Evolutionary conservation across 2,888 invertebrate genomes (phyloP).

Genomic region (Parascotia fuliginaria): DNA sequence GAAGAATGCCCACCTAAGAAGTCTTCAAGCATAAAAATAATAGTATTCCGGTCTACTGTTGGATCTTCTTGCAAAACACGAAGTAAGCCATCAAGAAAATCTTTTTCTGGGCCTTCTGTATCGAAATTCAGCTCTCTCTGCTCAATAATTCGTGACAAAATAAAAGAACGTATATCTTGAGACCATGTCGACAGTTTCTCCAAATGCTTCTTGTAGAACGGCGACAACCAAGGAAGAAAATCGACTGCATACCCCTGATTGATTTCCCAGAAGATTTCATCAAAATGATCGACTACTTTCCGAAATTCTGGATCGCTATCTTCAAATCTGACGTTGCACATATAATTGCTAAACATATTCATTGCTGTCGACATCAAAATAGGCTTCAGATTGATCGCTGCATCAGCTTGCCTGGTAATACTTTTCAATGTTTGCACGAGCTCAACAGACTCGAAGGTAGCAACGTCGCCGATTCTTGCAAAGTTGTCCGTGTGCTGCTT

Average conservation of each 20-base stretch:
- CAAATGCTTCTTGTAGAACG: conserved; percentile 90
- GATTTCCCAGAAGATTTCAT: conserved; percentile 96
- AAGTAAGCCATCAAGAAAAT: conserved; percentile 92
- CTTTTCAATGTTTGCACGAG: conserved; percentile 85
- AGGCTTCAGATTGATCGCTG: conserved; percentile 88
- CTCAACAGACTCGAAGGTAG: conserved; percentile 87
- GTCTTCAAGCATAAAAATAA: conserved; percentile 93
- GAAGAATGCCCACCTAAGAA: conserved; percentile 96
- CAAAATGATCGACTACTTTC: conserved; percentile 89
- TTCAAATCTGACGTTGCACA: conserved; percentile 93
- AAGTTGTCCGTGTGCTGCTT: conserved; percentile 90
- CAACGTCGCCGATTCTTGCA: conserved; percentile 89
- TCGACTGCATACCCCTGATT: conserved; percentile 95
- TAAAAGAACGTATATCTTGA: conserved; percentile 89
- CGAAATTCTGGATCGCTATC: conserved; percentile 88
- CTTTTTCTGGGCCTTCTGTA: conserved; percentile 87
- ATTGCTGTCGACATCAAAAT: conserved; percentile 90
- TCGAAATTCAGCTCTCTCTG: conserved; percentile 85
- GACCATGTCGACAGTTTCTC: conserved; percentile 89
- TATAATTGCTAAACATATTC: conserved; percentile 94
- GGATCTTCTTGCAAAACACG: conserved; percentile 88
- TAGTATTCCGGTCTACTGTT: conserved; percentile 90
- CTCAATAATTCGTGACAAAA: conserved; percentile 89
- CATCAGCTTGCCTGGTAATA: conserved; percentile 65
- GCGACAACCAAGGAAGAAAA: conserved; percentile 93